A percentile compares a stretch with the other conserved stretches of the same genome.
These are phyloP conservation scores for Drosophila tristis DNA, from an alignment of 1,140 invertebrate species.

Conservation along the genomic window DNA sequence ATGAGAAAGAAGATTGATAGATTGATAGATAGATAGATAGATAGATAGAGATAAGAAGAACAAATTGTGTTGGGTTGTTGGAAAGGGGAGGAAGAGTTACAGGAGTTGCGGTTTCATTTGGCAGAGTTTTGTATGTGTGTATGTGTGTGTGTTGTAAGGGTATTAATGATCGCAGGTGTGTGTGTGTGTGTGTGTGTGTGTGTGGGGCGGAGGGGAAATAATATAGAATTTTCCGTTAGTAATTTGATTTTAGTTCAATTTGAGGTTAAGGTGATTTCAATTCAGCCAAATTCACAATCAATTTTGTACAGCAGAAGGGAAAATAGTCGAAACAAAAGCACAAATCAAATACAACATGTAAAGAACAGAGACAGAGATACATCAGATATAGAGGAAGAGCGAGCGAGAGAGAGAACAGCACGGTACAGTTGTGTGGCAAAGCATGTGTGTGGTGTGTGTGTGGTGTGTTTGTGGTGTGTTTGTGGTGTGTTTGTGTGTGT, in stretches of 20 bases:
- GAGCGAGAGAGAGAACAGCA: slow-evolving; percentile 9
- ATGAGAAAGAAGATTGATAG: slow-evolving; percentile 13
- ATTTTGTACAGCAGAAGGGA: slow-evolving; percentile 36
- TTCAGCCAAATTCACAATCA: slow-evolving; percentile 60
- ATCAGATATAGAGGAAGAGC: neutral
- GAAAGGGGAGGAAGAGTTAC: slow-evolving; percentile 13
- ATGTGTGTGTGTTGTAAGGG: neutral
- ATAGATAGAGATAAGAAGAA: slow-evolving; percentile 34
- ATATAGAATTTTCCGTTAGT: slow-evolving; percentile 77
- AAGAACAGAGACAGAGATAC: slow-evolving; percentile 6
- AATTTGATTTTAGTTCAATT: slow-evolving; percentile 54
- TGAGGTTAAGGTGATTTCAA: slow-evolving; percentile 22
- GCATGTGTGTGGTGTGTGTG: slow-evolving; percentile 19
- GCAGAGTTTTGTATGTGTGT: neutral
- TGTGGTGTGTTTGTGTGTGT: slow-evolving; percentile 2
- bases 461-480: slow-evolving; percentile 7
- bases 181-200: slow-evolving; percentile 2
- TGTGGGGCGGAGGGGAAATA: slow-evolving; percentile 33
- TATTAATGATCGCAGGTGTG: neutral
- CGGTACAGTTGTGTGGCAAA: slow-evolving; percentile 17
- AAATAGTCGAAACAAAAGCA: neutral
- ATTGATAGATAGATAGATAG: slow-evolving; percentile 16
- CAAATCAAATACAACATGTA: slow-evolving; percentile 10
- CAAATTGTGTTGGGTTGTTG: too few species aligned
- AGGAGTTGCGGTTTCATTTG: slow-evolving; percentile 18